Evolutionary conservation across 2,113 vertebrate genomes (phyloP), one percentile per base, ranked within the genome.

Genomic region (Coreoperca whiteheadi): DNA sequence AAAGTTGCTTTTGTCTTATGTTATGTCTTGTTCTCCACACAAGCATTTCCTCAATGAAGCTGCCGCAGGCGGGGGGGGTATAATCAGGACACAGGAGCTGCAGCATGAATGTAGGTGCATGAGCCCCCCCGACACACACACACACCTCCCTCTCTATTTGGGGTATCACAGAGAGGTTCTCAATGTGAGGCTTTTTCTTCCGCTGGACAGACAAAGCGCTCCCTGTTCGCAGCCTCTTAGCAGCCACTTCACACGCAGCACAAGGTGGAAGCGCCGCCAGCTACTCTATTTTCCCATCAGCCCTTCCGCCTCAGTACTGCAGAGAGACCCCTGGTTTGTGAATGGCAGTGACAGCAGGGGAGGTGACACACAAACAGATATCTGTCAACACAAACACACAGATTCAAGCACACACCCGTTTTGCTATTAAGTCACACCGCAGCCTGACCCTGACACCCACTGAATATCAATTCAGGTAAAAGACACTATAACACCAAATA

Each of bases 221-320:
- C 84, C 94, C 94, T 96, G 96, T 97, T 96, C 88, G 6, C 78
- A 90, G 93, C 82, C 94, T 95, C 91, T 96, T 95, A 95, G 94
- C 94, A 96, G 96, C 96, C 95, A 95, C 95, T 96, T 94, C 94
- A 96, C 95, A 95, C 95, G 4, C 89, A 87, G 87, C 83, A 78
- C 91, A 93, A 94, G 92, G 94, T 92, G 90, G 91, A 90, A 82
- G 89, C 90, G 92, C 86, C 81, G 23, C 82, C 0, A 70, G 85
- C 67, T 50, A 2, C 74, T 67, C 82, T 61, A 43, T 84, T 88
- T 78, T 79, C 84, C 66, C 75, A 12, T 50, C 74, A 69, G 39
- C 74, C 57, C 85, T 69, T 81, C 81, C 10, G 51, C 81, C 66
- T 77, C 77, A 16, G 11, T 8, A 15, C 60, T 21, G 70, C 77